A percentile compares a stretch with the other conserved stretches of the same genome.
Evolutionary conservation across 1,140 invertebrate genomes (phyloP).

Genomic region (Lethocerus indicus): DNA sequence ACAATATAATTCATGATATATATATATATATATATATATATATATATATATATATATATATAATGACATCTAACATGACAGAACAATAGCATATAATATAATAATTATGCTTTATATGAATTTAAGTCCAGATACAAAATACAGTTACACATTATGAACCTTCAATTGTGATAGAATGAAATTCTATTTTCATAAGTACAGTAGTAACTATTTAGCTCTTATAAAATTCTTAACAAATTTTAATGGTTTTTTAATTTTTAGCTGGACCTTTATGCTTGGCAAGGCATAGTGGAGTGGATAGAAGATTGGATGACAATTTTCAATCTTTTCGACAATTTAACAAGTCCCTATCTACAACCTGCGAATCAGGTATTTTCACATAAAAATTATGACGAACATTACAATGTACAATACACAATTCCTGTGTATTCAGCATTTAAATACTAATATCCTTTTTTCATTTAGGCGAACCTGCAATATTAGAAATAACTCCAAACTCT

Average conservation of each 20-base stretch:
- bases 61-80: neutral
- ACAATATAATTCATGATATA: too few species aligned
- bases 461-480: conserved; percentile 42
- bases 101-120: neutral
- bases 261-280: conserved; percentile 64
- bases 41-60: too few species aligned
- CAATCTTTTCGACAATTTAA: conserved; percentile 69
- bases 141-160: too few species aligned
- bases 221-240: too few species aligned
- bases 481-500: conserved; percentile 73
- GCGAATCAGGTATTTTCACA: conserved; percentile 35
- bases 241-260: conserved; percentile 23
- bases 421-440: neutral
- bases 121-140: neutral
- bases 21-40: too few species aligned
- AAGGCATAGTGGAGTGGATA: conserved; percentile 45
- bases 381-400: neutral
- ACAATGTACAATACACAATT: neutral
- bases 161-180: too few species aligned
- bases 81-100: neutral
- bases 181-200: too few species aligned
- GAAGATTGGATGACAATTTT: conserved; percentile 61
- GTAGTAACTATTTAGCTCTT: too few species aligned
- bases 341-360: conserved; percentile 45
- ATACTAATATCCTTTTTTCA: conserved; percentile 5